phyloP scores from a whole-genome alignment of 2,797 vertebrate species.

The Liasis olivaceus region DNA sequence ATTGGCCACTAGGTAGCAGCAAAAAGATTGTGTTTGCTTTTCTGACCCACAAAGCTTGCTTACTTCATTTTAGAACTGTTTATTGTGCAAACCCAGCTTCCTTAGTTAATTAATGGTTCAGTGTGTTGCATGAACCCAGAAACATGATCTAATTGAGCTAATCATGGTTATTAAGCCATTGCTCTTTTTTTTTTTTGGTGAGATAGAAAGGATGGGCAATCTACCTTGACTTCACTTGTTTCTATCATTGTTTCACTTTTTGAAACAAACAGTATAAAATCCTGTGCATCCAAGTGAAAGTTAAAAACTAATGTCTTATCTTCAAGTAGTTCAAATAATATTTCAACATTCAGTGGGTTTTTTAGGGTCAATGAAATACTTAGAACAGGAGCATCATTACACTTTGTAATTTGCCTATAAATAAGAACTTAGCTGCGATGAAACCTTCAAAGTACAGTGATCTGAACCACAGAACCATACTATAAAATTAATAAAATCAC shows the following conservation, averaged over 20 bases:
- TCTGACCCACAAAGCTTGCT: neutral
- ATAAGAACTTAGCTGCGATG: neutral
- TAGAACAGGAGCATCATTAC: neutral
- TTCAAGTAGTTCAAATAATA: neutral
- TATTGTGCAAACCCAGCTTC: neutral
- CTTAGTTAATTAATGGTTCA: neutral
- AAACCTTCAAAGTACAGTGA: neutral
- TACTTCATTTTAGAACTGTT: neutral
- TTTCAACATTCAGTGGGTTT: conserved; percentile 10
- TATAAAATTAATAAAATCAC: neutral
- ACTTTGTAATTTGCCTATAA: neutral
- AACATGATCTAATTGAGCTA: too few relatives aligned
- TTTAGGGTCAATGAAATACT: neutral
- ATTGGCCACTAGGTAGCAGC: neutral
- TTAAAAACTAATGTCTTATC: conserved; percentile 33
- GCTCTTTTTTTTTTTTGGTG: neutral
- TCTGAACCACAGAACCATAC: neutral
- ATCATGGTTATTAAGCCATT: neutral
- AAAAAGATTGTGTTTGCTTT: neutral
- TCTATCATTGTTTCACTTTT: neutral
- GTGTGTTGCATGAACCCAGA: neutral
- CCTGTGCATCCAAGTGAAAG: conserved; percentile 8
- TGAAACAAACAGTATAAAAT: conserved; percentile 24
- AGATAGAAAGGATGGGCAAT: too few relatives aligned
- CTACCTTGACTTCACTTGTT: neutral